Evolutionary conservation across 2,888 invertebrate genomes (phyloP), one percentile per base, ranked within the genome.

Genomic region (Rhyacophila evoluta): DNA sequence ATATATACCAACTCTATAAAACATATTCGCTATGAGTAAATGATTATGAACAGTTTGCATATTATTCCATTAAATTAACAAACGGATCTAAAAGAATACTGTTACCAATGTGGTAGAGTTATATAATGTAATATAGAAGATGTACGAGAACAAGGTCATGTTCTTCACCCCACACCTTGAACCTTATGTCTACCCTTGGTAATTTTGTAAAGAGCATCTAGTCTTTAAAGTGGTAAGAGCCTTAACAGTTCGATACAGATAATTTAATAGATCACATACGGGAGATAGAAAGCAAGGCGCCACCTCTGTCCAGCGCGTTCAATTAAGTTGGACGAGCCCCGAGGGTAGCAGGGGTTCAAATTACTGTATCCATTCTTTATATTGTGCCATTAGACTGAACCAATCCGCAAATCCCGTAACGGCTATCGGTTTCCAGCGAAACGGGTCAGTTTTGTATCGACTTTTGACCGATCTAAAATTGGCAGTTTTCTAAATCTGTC

Each of bases 361-460:
- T 55, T 55, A 55, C 55, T 55, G 55, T 25, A 19, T 55, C 55
- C 55, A 55, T 55, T 55, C 55, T 55, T 55, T 55, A 55, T 55
- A 55, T 55, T 19, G 19, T 55, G 19, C 55, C 55, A 55, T 55
- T 55, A 55, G 55, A 19, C 19, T 55, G 55, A 55, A 55, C 55
- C 55, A 55, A 55, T 55, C 55, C 55, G 55, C 55, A 55, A 55
- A 55, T 10, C 55, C 55, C 55, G 55, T 55, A 25, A 55, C 55
- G 19, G 55, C 55, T 19, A 55, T 55, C 55, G 55, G 55, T 55
- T 55, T 55, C 55, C 25, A 55, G 55, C 10, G 25, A 55, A 55
- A 55, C 55, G 19, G 55, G 55, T 55, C 55, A 19, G 55, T 55
- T 55, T 25, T 55, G 55, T 55, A 55, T 55, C 55, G 55, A 19